phyloP scores from a whole-genome alignment of 2,888 invertebrate genomes.

The Epinotia brunnichana region DNA sequence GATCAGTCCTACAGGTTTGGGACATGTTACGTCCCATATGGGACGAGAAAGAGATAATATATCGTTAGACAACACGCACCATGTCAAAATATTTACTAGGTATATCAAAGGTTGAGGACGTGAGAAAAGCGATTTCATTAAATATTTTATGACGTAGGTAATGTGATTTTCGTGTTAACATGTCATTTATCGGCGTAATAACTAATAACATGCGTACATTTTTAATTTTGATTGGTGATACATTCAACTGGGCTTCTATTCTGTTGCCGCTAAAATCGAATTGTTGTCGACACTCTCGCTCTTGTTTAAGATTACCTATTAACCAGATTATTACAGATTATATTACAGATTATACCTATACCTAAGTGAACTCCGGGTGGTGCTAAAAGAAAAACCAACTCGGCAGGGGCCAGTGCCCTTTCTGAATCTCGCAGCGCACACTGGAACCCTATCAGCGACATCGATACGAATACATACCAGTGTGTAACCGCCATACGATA shows the following conservation, averaged over 20 bases:
- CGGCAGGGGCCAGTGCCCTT: no score
- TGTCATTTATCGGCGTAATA: slow-evolving; percentile 2
- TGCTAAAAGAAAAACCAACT: no score
- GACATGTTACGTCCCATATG: slow-evolving; percentile 57
- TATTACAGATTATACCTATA: no score
- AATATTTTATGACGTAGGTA: slow-evolving; percentile 13
- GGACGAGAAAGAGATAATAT: slow-evolving; percentile 52
- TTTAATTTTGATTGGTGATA: not conserved
- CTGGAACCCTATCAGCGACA: no score
- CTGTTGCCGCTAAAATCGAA: not conserved
- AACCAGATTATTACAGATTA: no score
- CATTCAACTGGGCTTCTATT: not conserved
- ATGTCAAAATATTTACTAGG: slow-evolving; percentile 72
- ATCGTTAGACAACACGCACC: slow-evolving; percentile 51
- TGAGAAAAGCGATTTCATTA: slow-evolving; percentile 47
- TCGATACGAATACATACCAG: no score
- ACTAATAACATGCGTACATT: slow-evolving; percentile 2
- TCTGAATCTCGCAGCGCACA: no score
- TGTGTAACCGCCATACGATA: no score
- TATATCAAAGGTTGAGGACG: slow-evolving; percentile 52
- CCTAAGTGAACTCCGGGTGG: no score
- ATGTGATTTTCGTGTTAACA: slow-evolving; percentile 32
- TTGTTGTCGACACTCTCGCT: not conserved
- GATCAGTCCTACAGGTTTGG: slow-evolving; percentile 55
- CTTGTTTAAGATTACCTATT: no score